Percentiles rank a stretch among this genome's conserved stretches.
These are phyloP conservation scores for Hippocampus abdominalis DNA, from an alignment of 2,113 vertebrate genomes.

Conservation along the genomic window DNA sequence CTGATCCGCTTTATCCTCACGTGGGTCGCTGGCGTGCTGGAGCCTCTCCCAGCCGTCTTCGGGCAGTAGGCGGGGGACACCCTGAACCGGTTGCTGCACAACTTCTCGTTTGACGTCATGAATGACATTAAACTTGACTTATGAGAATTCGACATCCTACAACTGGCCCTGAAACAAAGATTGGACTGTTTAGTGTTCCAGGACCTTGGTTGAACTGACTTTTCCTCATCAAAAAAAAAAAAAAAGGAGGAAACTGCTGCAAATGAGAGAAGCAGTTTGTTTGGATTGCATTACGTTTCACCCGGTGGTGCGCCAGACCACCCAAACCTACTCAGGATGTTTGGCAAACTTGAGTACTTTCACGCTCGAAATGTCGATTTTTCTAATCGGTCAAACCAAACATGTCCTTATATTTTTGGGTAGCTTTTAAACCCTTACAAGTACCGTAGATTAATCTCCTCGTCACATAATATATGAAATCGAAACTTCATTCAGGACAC, in stretches of 20 bases:
- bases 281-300: constrained; percentile 20
- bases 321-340: constrained; percentile 17
- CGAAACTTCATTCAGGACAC: neutral
- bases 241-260: neutral
- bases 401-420: neutral
- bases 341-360: constrained; percentile 20
- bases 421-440: neutral
- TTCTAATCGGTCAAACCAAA: constrained; percentile 16
- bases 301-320: constrained; percentile 34
- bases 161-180: no score
- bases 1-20: no score
- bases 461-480: constrained; percentile 1
- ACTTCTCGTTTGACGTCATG: no score
- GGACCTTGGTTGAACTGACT: neutral
- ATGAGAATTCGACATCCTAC: no score
- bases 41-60: no score
- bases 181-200: no score
- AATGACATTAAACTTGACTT: no score
- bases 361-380: constrained; percentile 13
- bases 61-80: no score
- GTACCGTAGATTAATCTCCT: neutral
- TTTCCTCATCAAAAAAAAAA: neutral
- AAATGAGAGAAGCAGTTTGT: constrained; percentile 32
- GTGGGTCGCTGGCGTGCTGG: no score
- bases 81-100: no score